These are phyloP conservation scores for Meriones unguiculatus DNA, from an alignment of 2,113 vertebrate genomes.

Conservation along the genomic window DNA sequence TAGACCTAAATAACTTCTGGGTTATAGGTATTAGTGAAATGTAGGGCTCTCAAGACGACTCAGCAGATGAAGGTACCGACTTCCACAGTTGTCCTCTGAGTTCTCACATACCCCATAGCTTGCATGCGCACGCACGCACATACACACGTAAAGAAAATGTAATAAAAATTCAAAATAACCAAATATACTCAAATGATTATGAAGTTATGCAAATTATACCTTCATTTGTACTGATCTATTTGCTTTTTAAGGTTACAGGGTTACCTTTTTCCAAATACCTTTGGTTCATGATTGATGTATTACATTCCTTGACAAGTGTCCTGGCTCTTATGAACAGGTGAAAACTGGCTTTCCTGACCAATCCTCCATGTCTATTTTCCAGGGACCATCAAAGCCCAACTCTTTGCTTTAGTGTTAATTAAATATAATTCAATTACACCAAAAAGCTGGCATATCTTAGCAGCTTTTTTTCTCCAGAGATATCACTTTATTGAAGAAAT, in stretches of 20 bases:
- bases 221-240: neutral
- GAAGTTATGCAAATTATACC: neutral
- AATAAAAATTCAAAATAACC: neutral
- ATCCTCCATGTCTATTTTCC: neutral
- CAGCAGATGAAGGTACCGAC: neutral
- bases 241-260: neutral
- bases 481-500: constrained; percentile 30
- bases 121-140: neutral
- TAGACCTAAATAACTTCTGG: neutral
- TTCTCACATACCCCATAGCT: neutral
- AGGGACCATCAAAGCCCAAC: neutral
- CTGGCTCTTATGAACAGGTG: neutral
- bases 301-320: neutral
- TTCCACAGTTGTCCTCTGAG: neutral
- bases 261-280: neutral
- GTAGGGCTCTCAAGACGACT: neutral
- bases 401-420: constrained; percentile 26
- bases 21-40: neutral
- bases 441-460: constrained; percentile 15
- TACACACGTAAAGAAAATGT: neutral
- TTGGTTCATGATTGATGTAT: neutral
- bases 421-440: constrained; percentile 11
- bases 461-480: neutral
- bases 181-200: neutral
- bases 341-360: neutral